phyloP scores from a whole-genome alignment of 2,888 invertebrate species.

The Plebejus anna region DNA sequence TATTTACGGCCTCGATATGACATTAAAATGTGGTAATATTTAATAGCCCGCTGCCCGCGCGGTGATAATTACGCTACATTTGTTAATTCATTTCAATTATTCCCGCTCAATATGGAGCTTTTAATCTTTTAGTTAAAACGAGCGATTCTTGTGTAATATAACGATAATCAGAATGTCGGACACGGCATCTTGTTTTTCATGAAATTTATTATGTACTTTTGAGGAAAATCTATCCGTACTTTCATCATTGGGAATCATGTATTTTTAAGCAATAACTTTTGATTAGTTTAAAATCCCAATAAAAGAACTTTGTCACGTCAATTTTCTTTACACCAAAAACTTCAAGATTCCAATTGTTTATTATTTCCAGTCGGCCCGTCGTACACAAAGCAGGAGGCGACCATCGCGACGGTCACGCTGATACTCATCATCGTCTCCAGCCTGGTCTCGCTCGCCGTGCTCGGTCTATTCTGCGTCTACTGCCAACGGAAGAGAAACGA shows the following conservation, averaged over 20 bases:
- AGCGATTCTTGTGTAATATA: not conserved
- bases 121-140: not conserved
- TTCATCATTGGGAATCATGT: not conserved
- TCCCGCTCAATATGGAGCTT: not conserved
- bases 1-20: not conserved
- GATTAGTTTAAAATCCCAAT: too few species aligned
- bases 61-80: not conserved
- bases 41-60: not conserved
- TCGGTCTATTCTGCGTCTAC: constrained; percentile 87
- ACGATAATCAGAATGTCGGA: not conserved
- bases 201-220: not conserved
- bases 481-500: constrained; percentile 91
- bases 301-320: too few species aligned
- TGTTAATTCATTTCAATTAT: not conserved
- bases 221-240: not conserved
- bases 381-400: constrained; percentile 88
- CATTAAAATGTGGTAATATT: not conserved
- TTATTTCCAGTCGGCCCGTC: constrained; percentile 86
- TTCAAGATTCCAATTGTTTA: constrained; percentile 35
- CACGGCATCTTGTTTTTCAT: not conserved
- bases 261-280: too few species aligned
- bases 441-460: constrained; percentile 84
- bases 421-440: constrained; percentile 89
- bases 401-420: constrained; percentile 87
- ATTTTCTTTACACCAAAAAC: too few species aligned